A percentile compares a stretch with the other conserved stretches of the same genome.
Conservation (phyloP, 2,113 vertebrate genomes). For the Austrofundulus limnaeus region DNA sequence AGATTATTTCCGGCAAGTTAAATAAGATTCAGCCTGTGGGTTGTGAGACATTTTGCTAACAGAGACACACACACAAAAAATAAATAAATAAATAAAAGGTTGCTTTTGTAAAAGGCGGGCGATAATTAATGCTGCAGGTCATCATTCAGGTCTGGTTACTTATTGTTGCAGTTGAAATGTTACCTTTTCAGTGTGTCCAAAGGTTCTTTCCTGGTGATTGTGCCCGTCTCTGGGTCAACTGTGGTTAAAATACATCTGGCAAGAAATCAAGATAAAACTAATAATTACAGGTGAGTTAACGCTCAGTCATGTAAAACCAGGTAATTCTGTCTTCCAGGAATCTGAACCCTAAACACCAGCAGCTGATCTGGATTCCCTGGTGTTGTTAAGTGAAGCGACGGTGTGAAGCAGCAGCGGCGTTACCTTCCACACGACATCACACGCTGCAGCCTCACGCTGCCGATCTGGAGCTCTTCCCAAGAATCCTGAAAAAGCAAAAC, state of each 20-base stretch:
- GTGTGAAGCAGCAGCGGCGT: constrained; percentile 28
- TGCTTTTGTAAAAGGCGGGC: too few species aligned
- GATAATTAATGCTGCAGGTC: too few species aligned
- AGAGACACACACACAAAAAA: too few species aligned
- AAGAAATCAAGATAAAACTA: constrained; percentile 3
- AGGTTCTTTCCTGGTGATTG: constrained; percentile 88
- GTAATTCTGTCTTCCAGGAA: background rate
- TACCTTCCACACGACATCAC: constrained; percentile 90
- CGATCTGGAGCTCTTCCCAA: constrained; percentile 91
- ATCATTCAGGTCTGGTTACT: too few species aligned
- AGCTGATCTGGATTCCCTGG: background rate
- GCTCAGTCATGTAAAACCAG: background rate
- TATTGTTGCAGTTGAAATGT: background rate
- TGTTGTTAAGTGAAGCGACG: constrained; percentile 16
- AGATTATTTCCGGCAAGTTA: too few species aligned
- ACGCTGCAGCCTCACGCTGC: constrained; percentile 81
- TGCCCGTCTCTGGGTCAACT: constrained; percentile 89
- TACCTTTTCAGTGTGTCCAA: constrained; percentile 92
- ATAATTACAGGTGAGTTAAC: background rate
- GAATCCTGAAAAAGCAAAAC: constrained; percentile 81
- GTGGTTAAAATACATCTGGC: constrained; percentile 91
- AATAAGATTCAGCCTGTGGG: too few species aligned
- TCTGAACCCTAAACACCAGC: background rate
- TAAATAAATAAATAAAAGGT: too few species aligned
- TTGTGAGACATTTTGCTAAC: too few species aligned